Evolutionary conservation across 2,888 invertebrate genomes (phyloP).

Genomic region (Ectemnius continuus): DNA sequence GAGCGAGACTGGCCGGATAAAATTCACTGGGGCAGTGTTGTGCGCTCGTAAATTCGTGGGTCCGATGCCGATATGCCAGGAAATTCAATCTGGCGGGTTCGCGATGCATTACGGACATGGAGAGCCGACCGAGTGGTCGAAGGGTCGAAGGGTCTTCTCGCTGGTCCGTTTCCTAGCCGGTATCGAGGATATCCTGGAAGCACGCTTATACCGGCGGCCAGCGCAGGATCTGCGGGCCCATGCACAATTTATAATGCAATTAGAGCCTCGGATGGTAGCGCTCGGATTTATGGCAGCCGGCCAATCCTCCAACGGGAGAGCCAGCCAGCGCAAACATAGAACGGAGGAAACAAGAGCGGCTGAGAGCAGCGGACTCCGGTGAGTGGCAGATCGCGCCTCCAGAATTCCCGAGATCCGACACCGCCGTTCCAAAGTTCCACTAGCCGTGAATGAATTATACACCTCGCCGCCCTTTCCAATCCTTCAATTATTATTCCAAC

Average conservation of each 20-base stretch:
- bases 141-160: slow-evolving; percentile 34
- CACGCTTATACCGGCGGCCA: slow-evolving; percentile 26
- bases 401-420: slow-evolving; percentile 26
- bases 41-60: slow-evolving; percentile 14
- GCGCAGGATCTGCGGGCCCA: slow-evolving; percentile 69
- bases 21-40: not conserved
- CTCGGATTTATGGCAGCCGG: slow-evolving; percentile 76
- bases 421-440: slow-evolving; percentile 49
- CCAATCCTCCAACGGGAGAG: slow-evolving; percentile 58
- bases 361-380: not conserved
- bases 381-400: too few species aligned
- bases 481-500: slow-evolving; percentile 76
- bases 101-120: too few species aligned
- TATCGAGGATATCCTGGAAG: slow-evolving; percentile 56
- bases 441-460: slow-evolving; percentile 75
- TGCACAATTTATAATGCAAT: slow-evolving; percentile 78
- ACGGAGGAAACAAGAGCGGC: slow-evolving; percentile 27
- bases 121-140: too few species aligned
- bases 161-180: slow-evolving; percentile 32
- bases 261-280: slow-evolving; percentile 76
- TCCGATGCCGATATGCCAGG: slow-evolving; percentile 4
- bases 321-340: slow-evolving; percentile 36
- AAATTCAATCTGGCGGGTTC: slow-evolving; percentile 28
- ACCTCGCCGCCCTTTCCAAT: slow-evolving; percentile 75
- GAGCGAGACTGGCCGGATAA: too few species aligned